Percentiles rank a stretch among this genome's conserved stretches.
phyloP scores from a whole-genome alignment of 1,140 invertebrate genomes.

The Drosophila seguyi region DNA sequence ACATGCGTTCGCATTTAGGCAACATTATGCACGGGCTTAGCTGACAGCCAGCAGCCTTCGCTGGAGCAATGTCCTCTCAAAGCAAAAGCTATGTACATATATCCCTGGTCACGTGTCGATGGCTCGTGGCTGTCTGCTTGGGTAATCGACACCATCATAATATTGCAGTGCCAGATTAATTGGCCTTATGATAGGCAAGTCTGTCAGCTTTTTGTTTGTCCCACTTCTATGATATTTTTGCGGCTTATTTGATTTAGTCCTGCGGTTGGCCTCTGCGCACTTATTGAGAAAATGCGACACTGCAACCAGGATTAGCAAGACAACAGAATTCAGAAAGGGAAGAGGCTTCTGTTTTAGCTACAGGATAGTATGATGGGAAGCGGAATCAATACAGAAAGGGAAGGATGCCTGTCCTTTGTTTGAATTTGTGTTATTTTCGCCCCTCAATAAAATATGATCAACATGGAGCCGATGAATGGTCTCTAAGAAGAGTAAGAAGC shows the following conservation, averaged over 20 bases:
- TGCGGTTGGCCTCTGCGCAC: constrained; percentile 24
- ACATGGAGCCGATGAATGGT: constrained; percentile 7
- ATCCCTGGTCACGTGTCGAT: constrained; percentile 54
- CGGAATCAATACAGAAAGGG: neutral
- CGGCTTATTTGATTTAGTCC: constrained; percentile 56
- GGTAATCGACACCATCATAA: constrained; percentile 80
- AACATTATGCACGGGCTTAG: constrained; percentile 80
- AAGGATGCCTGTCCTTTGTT: neutral
- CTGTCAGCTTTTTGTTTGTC: constrained; percentile 2
- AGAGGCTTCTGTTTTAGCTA: neutral
- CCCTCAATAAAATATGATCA: constrained; percentile 24
- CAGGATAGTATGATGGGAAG: neutral
- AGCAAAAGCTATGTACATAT: constrained; percentile 3
- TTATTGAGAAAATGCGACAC: neutral
- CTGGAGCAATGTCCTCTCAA: constrained; percentile 10
- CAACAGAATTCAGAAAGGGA: neutral
- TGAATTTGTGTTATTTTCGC: too few species aligned
- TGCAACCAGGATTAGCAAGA: constrained; percentile 9
- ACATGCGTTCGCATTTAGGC: constrained; percentile 77
- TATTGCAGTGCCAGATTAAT: constrained; percentile 71
- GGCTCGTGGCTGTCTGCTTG: constrained; percentile 55
- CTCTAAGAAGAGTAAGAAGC: neutral
- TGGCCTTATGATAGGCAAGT: constrained; percentile 30
- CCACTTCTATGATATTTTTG: constrained; percentile 46
- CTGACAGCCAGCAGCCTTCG: constrained; percentile 36